Percentiles rank a stretch among this genome's conserved stretches.
Conservation (phyloP, 2,888 invertebrate species). For the Pycnomerus fuliginosus region DNA sequence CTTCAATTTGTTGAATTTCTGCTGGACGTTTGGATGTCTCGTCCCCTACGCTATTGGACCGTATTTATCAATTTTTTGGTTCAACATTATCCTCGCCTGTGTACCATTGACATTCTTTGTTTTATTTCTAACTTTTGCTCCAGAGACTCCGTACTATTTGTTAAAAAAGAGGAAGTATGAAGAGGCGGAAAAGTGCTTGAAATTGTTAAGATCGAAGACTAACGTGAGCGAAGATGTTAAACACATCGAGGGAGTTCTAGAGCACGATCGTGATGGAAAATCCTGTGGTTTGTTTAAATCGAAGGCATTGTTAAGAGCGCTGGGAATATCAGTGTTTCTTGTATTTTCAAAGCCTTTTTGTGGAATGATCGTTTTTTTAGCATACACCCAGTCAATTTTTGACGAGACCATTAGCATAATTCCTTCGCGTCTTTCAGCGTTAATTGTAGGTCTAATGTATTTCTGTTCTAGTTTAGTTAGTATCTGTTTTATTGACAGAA, state of each 20-base stretch:
- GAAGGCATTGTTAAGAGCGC: constrained; percentile 4
- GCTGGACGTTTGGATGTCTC: constrained; percentile 66
- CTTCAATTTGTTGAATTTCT: constrained; percentile 51
- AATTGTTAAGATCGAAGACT: constrained; percentile 63
- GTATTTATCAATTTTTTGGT: constrained; percentile 62
- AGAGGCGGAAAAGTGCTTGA: constrained; percentile 65
- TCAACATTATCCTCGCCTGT: constrained; percentile 65
- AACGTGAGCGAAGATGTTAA: constrained; percentile 61
- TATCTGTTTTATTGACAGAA: constrained; percentile 6
- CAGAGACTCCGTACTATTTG: constrained; percentile 75
- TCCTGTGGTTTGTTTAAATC: constrained; percentile 8
- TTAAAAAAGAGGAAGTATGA: constrained; percentile 58
- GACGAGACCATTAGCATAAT: constrained; percentile 41
- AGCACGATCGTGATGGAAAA: constrained; percentile 12
- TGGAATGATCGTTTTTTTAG: constrained; percentile 12
- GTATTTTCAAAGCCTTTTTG: constrained; percentile 10
- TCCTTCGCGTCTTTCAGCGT: constrained; percentile 4
- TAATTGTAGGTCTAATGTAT: constrained; percentile 60
- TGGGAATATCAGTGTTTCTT: constrained; percentile 49
- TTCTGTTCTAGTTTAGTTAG: constrained; percentile 50
- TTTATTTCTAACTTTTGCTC: constrained; percentile 69
- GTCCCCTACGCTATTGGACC: constrained; percentile 70
- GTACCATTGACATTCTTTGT: constrained; percentile 49
- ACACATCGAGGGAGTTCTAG: constrained; percentile 26
- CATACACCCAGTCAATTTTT: constrained; percentile 14